phyloP scores from a whole-genome alignment of 2,888 invertebrate species.

The Amphimallon solstitiale region DNA sequence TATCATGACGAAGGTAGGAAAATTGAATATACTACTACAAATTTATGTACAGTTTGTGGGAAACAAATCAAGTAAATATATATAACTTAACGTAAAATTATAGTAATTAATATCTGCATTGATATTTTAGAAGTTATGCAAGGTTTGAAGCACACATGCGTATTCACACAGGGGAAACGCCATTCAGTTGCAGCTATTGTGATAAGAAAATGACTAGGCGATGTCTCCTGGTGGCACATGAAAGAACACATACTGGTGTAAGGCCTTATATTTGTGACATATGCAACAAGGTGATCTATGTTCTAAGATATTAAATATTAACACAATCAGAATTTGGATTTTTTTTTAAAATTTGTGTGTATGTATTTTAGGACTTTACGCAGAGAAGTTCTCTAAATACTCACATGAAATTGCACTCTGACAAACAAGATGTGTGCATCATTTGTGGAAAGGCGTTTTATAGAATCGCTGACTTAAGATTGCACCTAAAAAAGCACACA shows the following conservation, averaged over 20 bases:
- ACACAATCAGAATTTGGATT: too few relatives aligned
- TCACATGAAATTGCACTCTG: constrained; percentile 57
- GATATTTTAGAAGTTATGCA: constrained; percentile 9
- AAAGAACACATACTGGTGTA: constrained; percentile 55
- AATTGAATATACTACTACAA: background rate
- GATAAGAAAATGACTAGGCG: constrained; percentile 52
- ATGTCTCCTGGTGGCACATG: constrained; percentile 52
- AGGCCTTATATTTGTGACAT: constrained; percentile 54
- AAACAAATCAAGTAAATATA: constrained; percentile 34
- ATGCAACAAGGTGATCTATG: constrained; percentile 58
- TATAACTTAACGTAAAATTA: background rate
- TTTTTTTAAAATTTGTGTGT: too few relatives aligned
- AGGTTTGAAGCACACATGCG: constrained; percentile 42
- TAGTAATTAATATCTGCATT: background rate
- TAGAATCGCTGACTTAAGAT: constrained; percentile 54
- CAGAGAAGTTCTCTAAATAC: constrained; percentile 57
- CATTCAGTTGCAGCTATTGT: constrained; percentile 54
- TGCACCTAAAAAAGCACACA: constrained; percentile 59
- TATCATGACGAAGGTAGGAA: background rate
- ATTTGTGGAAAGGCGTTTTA: constrained; percentile 58
- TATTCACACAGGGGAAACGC: constrained; percentile 54
- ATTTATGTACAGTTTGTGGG: constrained; percentile 35
- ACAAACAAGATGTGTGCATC: constrained; percentile 55
- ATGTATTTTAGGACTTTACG: constrained; percentile 48
- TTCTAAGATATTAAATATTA: too few relatives aligned